Evolutionary conservation across 2,888 invertebrate genomes (phyloP), one percentile per base, ranked within the genome.

Genomic region (Fragum sueziense): DNA sequence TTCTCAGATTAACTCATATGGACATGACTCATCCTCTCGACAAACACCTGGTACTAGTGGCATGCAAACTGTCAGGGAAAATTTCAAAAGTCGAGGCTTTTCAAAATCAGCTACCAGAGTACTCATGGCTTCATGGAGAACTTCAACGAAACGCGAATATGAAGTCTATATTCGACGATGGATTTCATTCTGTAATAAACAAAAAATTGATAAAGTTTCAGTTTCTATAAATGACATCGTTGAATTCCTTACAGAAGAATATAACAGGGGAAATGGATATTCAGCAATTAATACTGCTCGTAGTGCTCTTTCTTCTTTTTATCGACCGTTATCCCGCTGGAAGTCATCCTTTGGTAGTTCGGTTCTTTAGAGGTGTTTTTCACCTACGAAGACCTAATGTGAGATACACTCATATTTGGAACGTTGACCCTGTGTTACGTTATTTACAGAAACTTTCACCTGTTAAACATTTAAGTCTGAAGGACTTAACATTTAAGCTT

Each of bases 121-220:
- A 25, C 54, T 86, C 68, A 57, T 84, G 62, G 70, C 74, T 34
- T 79, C 82, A 33, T 86, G 83, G 81, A 61, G 74, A 54, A 62
- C 27, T n/a, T 68, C 71, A 41, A 85, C 84, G 27, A 62, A 80
- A 37, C 77, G 79, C 61, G 79, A 82, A 70, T 84, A 84, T 65
- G 27, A 74, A 52, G 59, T 59, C 17, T 82, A 72, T 78, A 74
- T 76, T 51, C 74, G 67, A 22, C 79, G 73, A 82, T 85, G 85
- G 84, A 57, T 79, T 69, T 72, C 31, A 34, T 82, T 74, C 80
- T 82, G 75, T 77, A 6, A 47, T 79, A 25, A 76, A 70, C 34
- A 72, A 62, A n/a, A 80, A 57, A 74, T 76, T 79, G 73, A 70
- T 85, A 62, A 65, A 59, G n/a, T 79, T 80, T 76, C 52, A 72